Evolutionary conservation across 2,113 vertebrate genomes (phyloP).

Genomic region (Onychorhynchus coronatus): DNA sequence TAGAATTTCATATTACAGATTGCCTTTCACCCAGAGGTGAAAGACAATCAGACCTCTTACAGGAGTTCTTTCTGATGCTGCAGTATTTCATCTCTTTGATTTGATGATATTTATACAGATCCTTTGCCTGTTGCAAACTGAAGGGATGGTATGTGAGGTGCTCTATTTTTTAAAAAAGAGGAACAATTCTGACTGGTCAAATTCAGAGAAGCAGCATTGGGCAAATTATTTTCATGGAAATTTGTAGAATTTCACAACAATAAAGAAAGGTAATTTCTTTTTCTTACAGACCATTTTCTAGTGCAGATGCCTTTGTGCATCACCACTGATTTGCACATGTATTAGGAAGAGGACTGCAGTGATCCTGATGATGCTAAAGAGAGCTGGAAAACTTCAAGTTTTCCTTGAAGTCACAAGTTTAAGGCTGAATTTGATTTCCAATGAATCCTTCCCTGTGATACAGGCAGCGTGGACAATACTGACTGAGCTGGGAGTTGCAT

Average conservation of each 20-base stretch:
- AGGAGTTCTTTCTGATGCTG: not conserved
- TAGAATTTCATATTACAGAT: not conserved
- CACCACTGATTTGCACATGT: not conserved
- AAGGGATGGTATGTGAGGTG: not conserved
- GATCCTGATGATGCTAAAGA: not conserved
- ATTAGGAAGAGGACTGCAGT: not conserved
- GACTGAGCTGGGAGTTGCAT: not conserved
- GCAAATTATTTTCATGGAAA: not conserved
- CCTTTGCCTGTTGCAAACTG: not conserved
- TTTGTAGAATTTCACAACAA: not conserved
- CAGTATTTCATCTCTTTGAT: not conserved
- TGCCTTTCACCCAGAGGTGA: not conserved
- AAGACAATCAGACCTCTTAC: not conserved
- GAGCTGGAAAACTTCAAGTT: not conserved
- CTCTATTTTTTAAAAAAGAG: not conserved
- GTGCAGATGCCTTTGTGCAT: not conserved
- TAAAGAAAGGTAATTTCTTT: not conserved
- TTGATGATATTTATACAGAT: not conserved
- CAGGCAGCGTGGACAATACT: not conserved
- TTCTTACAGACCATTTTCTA: not conserved
- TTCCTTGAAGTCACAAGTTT: not conserved
- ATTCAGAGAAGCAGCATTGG: not conserved
- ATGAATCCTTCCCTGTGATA: not conserved
- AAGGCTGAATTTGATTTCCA: not conserved
- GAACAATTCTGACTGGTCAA: not conserved